Conservation (phyloP, 2,888 invertebrate species). For the Pandemis heparana region DNA sequence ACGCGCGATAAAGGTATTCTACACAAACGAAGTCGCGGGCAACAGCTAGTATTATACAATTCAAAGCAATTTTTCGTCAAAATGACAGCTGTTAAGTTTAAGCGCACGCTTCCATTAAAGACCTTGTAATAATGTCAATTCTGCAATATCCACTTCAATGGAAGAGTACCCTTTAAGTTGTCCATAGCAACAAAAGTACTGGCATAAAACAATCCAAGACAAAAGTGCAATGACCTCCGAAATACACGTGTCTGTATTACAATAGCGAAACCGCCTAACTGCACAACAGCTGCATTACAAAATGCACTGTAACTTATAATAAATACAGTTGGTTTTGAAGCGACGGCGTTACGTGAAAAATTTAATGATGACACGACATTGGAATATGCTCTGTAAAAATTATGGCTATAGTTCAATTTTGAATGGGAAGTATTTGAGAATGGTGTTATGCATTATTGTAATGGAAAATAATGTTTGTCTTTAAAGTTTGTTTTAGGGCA, state of each 20-base stretch:
- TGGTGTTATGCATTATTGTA: conserved; percentile 13
- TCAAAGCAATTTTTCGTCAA: too few relatives aligned
- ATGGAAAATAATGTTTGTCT: conserved; percentile 9
- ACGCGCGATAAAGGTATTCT: too few relatives aligned
- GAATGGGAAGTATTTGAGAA: conserved; percentile 2
- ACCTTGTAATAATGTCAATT: too few relatives aligned
- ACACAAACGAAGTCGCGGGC: too few relatives aligned
- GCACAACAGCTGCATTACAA: conserved; percentile 39
- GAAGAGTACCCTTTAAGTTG: background rate
- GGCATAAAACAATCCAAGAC: conserved; percentile 57
- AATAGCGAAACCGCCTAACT: conserved; percentile 45
- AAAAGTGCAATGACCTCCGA: conserved; percentile 73
- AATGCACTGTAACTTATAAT: conserved; percentile 42
- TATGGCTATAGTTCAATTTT: conserved; percentile 14
- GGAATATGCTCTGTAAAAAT: conserved; percentile 19
- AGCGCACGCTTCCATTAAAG: too few relatives aligned
- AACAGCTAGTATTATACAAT: too few relatives aligned
- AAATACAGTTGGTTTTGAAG: conserved; percentile 33
- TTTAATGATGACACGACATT: conserved; percentile 12
- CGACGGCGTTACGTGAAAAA: conserved; percentile 19
- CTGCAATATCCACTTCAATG: too few relatives aligned
- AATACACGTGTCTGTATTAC: conserved; percentile 69
- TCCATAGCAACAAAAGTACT: conserved; percentile 34
- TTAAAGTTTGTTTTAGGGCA: too few relatives aligned
- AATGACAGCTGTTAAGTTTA: too few relatives aligned